Evolutionary conservation across 2,888 invertebrate genomes (phyloP).

Genomic region (Aphodius granarius): DNA sequence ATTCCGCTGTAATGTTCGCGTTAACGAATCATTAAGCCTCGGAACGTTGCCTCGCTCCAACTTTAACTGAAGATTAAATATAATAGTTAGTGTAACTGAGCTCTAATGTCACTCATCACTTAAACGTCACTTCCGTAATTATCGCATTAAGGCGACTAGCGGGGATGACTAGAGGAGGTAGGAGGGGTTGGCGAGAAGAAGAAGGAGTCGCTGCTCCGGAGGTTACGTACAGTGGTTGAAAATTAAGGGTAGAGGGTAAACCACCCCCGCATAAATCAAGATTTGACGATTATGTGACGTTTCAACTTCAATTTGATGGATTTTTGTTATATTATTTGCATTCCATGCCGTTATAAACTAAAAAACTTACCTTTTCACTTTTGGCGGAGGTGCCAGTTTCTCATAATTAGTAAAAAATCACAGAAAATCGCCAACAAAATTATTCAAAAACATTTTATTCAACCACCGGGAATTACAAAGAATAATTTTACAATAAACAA

Average conservation of each 20-base stretch:
- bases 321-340: too few species aligned
- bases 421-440: too few species aligned
- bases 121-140: slow-evolving; percentile 54
- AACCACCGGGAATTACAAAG: slow-evolving; percentile 7
- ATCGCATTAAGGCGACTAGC: slow-evolving; percentile 49
- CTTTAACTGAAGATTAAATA: slow-evolving; percentile 55
- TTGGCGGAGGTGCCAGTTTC: too few species aligned
- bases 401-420: background rate
- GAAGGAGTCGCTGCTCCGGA: background rate
- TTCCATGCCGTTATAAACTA: too few species aligned
- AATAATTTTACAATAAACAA: slow-evolving; percentile 11
- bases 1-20: slow-evolving; percentile 40
- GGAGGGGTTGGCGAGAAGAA: background rate
- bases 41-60: slow-evolving; percentile 38
- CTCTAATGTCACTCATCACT: slow-evolving; percentile 55
- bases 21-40: slow-evolving; percentile 53
- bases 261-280: background rate
- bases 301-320: too few species aligned
- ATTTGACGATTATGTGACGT: background rate
- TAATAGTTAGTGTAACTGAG: slow-evolving; percentile 53
- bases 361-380: too few species aligned
- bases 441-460: background rate
- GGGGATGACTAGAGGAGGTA: slow-evolving; percentile 6
- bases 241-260: background rate
- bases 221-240: background rate